A percentile compares a stretch with the other conserved stretches of the same genome.
Conservation (phyloP, 2,797 vertebrate genomes). For the Ibycter americanus region DNA sequence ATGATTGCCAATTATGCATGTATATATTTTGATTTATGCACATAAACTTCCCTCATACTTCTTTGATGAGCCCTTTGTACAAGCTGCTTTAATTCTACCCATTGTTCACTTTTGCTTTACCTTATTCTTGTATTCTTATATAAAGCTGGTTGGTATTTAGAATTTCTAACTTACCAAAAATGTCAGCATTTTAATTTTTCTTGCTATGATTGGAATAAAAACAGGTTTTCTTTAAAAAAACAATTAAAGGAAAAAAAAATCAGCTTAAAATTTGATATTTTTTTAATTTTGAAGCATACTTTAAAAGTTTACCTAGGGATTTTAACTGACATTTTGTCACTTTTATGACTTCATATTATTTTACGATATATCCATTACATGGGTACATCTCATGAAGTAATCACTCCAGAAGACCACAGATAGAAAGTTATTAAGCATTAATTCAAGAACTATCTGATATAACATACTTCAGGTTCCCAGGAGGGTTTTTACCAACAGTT, state of each 20-base stretch:
- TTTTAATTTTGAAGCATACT: not conserved
- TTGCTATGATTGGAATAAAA: not conserved
- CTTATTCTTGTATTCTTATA: not conserved
- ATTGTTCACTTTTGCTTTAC: not conserved
- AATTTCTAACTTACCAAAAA: not conserved
- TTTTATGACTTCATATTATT: not conserved
- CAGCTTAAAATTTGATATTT: not conserved
- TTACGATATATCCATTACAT: not conserved
- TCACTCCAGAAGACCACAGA: not conserved
- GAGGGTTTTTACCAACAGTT: not conserved
- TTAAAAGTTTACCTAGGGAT: not conserved
- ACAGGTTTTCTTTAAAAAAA: not conserved
- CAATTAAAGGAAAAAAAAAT: not conserved
- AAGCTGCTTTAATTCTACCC: not conserved
- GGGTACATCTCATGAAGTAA: not conserved
- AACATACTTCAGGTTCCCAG: not conserved
- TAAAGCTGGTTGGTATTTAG: not conserved
- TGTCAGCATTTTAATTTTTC: not conserved
- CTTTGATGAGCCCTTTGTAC: not conserved
- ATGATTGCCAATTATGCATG: not conserved
- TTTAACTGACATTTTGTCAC: not conserved
- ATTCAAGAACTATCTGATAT: not conserved
- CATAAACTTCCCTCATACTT: not conserved
- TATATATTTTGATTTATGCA: not conserved
- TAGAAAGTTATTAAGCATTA: not conserved